Base-by-base conservation (phyloP, 2,113 vertebrate genomes). In the Tringa solitaria region DNA sequence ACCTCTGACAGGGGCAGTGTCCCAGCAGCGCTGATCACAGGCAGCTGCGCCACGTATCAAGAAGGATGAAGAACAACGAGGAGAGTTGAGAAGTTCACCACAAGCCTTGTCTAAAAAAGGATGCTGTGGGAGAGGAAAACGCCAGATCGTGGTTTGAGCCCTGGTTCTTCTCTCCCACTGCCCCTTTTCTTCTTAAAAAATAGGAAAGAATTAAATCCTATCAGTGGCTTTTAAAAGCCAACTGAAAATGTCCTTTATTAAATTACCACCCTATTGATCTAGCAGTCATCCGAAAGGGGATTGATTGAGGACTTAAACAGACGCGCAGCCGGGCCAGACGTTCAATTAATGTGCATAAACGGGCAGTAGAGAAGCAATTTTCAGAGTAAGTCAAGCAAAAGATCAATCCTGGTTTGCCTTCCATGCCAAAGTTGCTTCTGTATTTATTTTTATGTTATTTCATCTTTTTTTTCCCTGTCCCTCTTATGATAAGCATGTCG, bases 291-390 rank as follows among this genome's bases (percentile, higher is more conserved):
- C 39, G 13, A 83, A 89, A 78, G 90, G 59, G 75, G 94, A 93
- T 96, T 96, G 96, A 97, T 91, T 94, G 96, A 90, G 93, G 94
- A 80, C 93, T 97, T 97, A 97, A 97, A 93, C 96, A 97, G 93
- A 88, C 21, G 2, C 0, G 4, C 54, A 70, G 88, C 91, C 23
- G 30, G 95, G 97, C 95, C 97, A 96, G 92, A 74, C 81, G 28
- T 74, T 93, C 96, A 93, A 96, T 97, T 97, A 97, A 96, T 89
- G 94, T 86, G 92, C 96, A 91, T 90, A 97, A 97, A 96, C 2
- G 79, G 96, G 85, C 96, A 96, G 92, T 39, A 76, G 73, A 96
- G 93, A 96, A 93, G 95, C 96, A 96, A 97, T 97, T 96, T 97
- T 89, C 92, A 17, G 89, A 94, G 79, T 74, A 96, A 96, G 82